Base-by-base conservation (phyloP, 2,888 invertebrate genomes). In the Drosophila demipolita region DNA sequence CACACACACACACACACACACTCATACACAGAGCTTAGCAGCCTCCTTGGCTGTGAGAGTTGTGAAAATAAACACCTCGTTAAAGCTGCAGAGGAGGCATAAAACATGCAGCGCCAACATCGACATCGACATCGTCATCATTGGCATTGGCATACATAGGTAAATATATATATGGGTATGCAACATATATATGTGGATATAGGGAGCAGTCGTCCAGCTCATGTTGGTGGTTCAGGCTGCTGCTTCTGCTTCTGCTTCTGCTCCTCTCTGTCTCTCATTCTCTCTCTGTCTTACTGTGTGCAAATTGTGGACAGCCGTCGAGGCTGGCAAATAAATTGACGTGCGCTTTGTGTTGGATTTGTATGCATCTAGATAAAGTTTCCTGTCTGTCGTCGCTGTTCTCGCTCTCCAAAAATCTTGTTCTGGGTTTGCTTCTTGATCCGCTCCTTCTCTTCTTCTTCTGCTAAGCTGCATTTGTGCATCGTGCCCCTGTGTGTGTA, bases 51-150 rank as follows among this genome's bases (percentile, higher is more conserved):
- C 73, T 75, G 76, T 81, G 88, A 77, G 87, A 90, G 89, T 90
- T 91, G 90, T 91, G 90, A 90, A 90, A 90, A 90, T 90, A 90
- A 90, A 90, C 90, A 90, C 90, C 90, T 90, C 90, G 90, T 91
- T 90, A 90, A 90, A 87, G 89, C 87, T 87, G 87, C 91, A 89
- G 82, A 83, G 89, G 82, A 81, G 87, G 89, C 90, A 87, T 90
- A 86, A 90, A 88, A 81, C 89, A 88, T 90, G 82, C 86, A 87
- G 89, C 90, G 89, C 87, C 89, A 84, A 89, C 89, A 61, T 81
- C 82, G 84, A 85, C 88, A 62, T 85, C 80, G 80, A 69, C 81
- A 81, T 61, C 76, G 68, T 83, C 84, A 80, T 80, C 80, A 80
- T 78, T 80, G 78, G 75, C 77, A 77, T 66, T 74, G 79, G 62